Percentiles rank a stretch among this genome's conserved stretches.
Evolutionary conservation across 1,140 invertebrate species (phyloP).

Genomic region (Ips nitidus): DNA sequence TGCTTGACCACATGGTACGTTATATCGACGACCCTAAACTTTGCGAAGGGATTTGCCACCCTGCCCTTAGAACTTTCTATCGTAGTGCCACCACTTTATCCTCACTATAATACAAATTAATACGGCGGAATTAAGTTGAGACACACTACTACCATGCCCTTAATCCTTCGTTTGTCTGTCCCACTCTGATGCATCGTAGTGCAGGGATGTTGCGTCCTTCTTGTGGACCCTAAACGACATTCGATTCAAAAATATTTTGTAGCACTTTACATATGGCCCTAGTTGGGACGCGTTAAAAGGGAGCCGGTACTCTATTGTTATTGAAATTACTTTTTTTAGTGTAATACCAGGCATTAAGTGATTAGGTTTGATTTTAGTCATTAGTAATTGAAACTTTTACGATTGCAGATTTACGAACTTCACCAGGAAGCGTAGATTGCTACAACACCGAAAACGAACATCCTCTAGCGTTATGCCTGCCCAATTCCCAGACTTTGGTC

Average conservation of each 20-base stretch:
- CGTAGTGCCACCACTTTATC: constrained; percentile 48
- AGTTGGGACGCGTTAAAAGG: constrained; percentile 36
- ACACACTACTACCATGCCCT: constrained; percentile 42
- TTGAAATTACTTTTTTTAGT: constrained; percentile 30
- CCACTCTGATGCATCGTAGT: constrained; percentile 5
- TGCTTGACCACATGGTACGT: constrained; percentile 46
- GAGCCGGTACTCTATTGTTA: constrained; percentile 27
- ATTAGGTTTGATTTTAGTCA: constrained; percentile 29
- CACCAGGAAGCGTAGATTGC: constrained; percentile 49
- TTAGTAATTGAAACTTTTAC: neutral
- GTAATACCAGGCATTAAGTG: constrained; percentile 20
- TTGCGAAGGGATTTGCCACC: constrained; percentile 17
- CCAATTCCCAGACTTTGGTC: constrained; percentile 48
- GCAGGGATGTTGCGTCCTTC: constrained; percentile 1
- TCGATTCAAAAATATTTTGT: constrained; percentile 38
- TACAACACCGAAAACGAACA: constrained; percentile 49
- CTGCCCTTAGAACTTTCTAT: constrained; percentile 40
- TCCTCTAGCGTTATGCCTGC: constrained; percentile 48
- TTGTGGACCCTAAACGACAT: constrained; percentile 19
- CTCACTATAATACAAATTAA: constrained; percentile 49
- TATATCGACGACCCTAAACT: constrained; percentile 35
- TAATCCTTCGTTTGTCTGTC: constrained; percentile 15
- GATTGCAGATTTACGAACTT: constrained; percentile 48
- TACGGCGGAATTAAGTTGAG: constrained; percentile 48
- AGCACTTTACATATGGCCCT: constrained; percentile 42